Percentiles rank a stretch among this genome's conserved stretches.
phyloP scores from a whole-genome alignment of 2,113 vertebrate genomes.

The Carlito syrichta region DNA sequence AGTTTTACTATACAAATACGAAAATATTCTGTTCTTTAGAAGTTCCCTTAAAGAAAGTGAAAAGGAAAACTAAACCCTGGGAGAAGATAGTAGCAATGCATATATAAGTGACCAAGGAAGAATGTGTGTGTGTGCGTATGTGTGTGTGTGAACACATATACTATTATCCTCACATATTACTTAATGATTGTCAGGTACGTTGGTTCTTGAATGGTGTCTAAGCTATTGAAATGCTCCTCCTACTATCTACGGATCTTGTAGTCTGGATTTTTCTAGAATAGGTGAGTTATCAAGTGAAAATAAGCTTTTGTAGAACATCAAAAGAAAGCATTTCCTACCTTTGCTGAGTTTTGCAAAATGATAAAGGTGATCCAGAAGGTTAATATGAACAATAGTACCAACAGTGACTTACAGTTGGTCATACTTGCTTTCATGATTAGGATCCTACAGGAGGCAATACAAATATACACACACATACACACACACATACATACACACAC shows the following conservation, averaged over 20 bases:
- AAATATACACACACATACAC: no score
- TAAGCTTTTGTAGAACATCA: neutral
- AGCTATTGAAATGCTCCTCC: neutral
- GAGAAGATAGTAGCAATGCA: neutral
- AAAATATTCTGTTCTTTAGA: neutral
- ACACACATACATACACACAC: no score
- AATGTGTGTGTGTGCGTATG: no score
- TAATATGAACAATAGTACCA: neutral
- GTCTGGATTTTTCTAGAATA: neutral
- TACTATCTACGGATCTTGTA: neutral
- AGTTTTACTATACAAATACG: no score
- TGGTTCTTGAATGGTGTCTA: neutral
- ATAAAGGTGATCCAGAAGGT: neutral
- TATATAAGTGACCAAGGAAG: neutral
- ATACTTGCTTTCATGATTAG: neutral
- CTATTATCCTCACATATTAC: neutral
- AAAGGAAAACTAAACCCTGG: neutral
- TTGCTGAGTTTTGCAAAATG: neutral
- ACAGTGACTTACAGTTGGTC: neutral
- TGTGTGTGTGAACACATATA: no score
- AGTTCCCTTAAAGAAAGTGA: neutral
- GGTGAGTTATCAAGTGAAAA: neutral
- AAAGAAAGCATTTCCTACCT: constrained; percentile 28
- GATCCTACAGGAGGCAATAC: neutral
- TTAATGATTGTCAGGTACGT: neutral